phyloP scores from a whole-genome alignment of 2,113 vertebrate species.

The Regulus satrapa region DNA sequence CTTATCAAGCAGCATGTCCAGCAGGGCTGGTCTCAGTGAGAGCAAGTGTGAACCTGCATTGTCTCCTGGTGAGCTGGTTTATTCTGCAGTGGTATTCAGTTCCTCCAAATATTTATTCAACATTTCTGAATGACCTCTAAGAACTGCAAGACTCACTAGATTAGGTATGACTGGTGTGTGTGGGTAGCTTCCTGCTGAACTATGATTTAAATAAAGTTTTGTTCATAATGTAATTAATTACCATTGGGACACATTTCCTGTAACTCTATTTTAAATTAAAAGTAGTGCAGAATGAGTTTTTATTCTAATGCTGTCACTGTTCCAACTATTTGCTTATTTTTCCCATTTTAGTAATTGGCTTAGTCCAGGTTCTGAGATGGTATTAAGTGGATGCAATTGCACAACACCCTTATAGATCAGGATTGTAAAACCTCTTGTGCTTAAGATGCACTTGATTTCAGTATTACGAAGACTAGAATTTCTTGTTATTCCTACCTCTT shows the following conservation, averaged over 20 bases:
- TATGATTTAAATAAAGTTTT: neutral
- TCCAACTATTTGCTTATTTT: neutral
- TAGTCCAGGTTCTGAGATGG: neutral
- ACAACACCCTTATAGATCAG: neutral
- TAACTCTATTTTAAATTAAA: neutral
- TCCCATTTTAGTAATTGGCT: neutral
- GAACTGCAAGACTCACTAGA: neutral
- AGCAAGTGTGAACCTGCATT: neutral
- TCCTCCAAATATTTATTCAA: neutral
- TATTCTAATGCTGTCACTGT: neutral
- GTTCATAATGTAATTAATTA: neutral
- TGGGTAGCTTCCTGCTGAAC: neutral
- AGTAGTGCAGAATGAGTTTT: neutral
- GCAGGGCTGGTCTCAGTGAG: neutral
- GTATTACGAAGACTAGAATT: neutral
- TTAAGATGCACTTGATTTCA: constrained; percentile 7
- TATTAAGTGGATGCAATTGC: neutral
- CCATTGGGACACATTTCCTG: neutral
- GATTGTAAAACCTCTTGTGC: neutral
- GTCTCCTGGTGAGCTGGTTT: neutral
- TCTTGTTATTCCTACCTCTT: neutral
- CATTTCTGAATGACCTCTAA: neutral
- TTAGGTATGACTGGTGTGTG: neutral
- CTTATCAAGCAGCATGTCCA: neutral
- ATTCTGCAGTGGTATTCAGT: neutral